Evolutionary conservation across 2,113 vertebrate species (phyloP), one percentile per base, ranked within the genome.

Genomic region (Gymnobelideus leadbeateri): DNA sequence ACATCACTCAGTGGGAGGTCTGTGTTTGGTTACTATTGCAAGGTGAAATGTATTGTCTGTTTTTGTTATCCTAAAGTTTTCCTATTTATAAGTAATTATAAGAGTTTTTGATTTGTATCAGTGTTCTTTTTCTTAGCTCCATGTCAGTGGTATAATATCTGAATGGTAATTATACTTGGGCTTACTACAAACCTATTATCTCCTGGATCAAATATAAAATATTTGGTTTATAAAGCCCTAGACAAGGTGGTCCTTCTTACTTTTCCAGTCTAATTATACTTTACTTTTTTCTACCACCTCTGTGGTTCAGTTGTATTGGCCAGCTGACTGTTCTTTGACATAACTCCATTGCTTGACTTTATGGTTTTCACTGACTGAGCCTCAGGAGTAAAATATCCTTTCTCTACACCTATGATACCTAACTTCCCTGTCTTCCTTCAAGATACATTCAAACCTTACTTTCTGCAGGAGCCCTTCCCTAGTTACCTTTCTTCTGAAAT

Each of bases 1-100:
- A 97, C 92, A 98, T 99, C 95, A 98, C 98, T 96, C 98, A 99
- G 52, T 99, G 99, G 99, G 99, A 99, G 99, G 99, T 99, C 97
- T 95, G 99, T 98, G 93, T 68, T 49, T 84, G 43, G 24, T 95
- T 92, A 95, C 53, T 95, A 23, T 24, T 93, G 43, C 90, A 89
- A 92, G 51, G 43, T 46, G 97, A 90, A 95, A 92, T 50, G 93
- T 31, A 91, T 23, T 91, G 10, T 55, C 68, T 5, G 50, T 93
- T 93, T 95, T 1, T 0, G 31, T 23, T 24, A 92, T 95, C 93
- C 93, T 94, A 21, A 92, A 24, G n/a, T 94, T 96, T 90, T 95
- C 61, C 68, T 93, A 28, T 23, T 90, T 94, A n/a, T 89, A 89
- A 57, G 54, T 96, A 51, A 89, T 0, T 95, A 90, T 96, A 94